Evolutionary conservation across 2,113 vertebrate species (phyloP), one percentile per base, ranked within the genome.

Genomic region (Osmerus mordax): DNA sequence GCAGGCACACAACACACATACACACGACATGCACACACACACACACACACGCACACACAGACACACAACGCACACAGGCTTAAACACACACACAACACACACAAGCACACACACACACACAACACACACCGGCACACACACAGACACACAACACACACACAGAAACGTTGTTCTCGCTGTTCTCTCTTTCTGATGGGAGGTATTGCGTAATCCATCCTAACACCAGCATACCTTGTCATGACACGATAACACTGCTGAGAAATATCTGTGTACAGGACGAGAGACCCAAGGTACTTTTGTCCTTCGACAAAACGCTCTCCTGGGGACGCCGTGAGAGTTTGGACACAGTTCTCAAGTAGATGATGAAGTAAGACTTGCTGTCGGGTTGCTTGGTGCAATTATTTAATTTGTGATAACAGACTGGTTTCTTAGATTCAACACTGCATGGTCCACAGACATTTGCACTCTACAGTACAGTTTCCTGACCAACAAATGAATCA

Each of bases 21-120:
- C 73, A 75, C 81, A 81, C 84, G 81, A n/a, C 79, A 79, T 83
- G 81, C 85, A 86, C 70, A 79, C 81, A 74, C 73, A 76, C 79
- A 83, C 78, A 82, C 73, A 67, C 58, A 58, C 32, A 14, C 54
- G 18, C 54, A 16, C 4, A 32, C 29, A 32, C 67, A 23, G 67
- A 11, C 41, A 47, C 41, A 47, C 7, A 47, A 47, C 41, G 12
- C 41, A 12, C 41, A 47, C 41, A 47, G 41, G 9, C 66, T 4
- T 83, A 81, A 83, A 86, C 67, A 79, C 79, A 73, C 73, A 76
- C 65, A 73, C 79, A 83, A 79, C 80, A 3, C 78, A 81, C 73
- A 67, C 54, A 54, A 32, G 16, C 54, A 55, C 54, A 69, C 66
- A 41, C 36, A 41, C 41, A 11, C 41, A 47, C 41, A 47, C 7